Evolutionary conservation across 2,888 invertebrate genomes (phyloP).

Genomic region (Bruchidius siliquastri): DNA sequence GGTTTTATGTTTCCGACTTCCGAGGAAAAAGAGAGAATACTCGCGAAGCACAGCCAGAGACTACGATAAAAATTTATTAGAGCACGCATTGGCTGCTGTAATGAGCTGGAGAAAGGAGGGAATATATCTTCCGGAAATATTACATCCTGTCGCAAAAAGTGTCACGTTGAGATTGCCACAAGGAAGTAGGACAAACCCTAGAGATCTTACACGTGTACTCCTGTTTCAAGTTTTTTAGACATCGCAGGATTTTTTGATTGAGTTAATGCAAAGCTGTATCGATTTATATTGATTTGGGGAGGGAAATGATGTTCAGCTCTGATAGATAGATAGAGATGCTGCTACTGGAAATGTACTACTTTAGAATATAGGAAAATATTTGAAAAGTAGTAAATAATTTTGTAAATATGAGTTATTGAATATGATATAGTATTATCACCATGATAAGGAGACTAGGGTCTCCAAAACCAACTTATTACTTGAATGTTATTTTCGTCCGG

Average conservation of each 20-base stretch:
- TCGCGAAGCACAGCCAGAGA: slow-evolving; percentile 6
- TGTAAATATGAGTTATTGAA: too few species aligned
- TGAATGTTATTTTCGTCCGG: too few species aligned
- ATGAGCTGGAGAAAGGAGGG: neutral
- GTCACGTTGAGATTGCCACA: neutral
- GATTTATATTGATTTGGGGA: too few species aligned
- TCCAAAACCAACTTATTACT: too few species aligned
- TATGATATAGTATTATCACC: too few species aligned
- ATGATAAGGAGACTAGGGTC: too few species aligned
- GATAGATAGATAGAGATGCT: too few species aligned
- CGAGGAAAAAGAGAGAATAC: slow-evolving; percentile 5
- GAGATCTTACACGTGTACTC: neutral
- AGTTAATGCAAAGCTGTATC: too few species aligned
- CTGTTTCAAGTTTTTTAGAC: neutral
- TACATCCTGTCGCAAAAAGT: neutral
- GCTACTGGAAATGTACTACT: too few species aligned
- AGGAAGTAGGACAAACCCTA: neutral
- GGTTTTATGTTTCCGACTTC: neutral
- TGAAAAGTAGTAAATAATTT: too few species aligned
- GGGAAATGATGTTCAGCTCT: too few species aligned
- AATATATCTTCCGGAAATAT: neutral
- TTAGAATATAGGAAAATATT: too few species aligned
- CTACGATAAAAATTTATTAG: slow-evolving; percentile 19
- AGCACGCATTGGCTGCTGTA: slow-evolving; percentile 20
- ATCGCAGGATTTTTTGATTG: neutral